Percentiles rank a stretch among this genome's conserved stretches.
These are phyloP conservation scores for Ommatoiulus sabulosus DNA, from an alignment of 2,888 invertebrate species.

Conservation along the genomic window DNA sequence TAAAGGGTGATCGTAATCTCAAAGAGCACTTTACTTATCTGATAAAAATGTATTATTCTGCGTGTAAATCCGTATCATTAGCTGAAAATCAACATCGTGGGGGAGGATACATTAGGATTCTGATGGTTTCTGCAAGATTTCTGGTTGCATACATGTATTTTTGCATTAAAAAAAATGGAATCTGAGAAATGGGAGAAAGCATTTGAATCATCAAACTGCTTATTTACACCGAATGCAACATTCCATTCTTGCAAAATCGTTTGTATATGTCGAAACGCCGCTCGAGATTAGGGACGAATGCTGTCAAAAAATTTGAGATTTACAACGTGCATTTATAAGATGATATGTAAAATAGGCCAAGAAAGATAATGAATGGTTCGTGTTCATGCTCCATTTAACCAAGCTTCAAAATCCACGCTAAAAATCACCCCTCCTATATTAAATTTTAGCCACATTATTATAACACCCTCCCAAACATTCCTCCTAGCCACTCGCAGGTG, in stretches of 20 bases:
- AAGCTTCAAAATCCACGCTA: neutral
- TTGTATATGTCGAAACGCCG: neutral
- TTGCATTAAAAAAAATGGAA: neutral
- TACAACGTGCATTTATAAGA: constrained; percentile 7
- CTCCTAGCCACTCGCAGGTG: constrained; percentile 7
- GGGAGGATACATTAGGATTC: too few species aligned
- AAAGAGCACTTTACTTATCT: neutral
- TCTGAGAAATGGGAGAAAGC: neutral
- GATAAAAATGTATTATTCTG: neutral
- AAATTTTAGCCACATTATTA: neutral
- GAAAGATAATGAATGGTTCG: constrained; percentile 27
- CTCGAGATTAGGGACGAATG: neutral
- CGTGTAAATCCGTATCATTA: neutral
- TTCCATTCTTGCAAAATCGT: neutral
- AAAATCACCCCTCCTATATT: constrained; percentile 16
- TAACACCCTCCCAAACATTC: constrained; percentile 18
- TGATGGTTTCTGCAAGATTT: neutral
- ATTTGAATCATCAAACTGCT: neutral
- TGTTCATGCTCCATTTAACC: neutral
- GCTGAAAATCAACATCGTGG: neutral
- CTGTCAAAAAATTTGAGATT: constrained; percentile 9
- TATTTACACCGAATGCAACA: neutral
- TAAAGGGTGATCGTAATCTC: neutral
- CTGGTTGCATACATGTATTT: neutral
- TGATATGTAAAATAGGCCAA: constrained; percentile 34